Evolutionary conservation across 2,888 invertebrate species (phyloP).

Genomic region (Sabatieria punctata): DNA sequence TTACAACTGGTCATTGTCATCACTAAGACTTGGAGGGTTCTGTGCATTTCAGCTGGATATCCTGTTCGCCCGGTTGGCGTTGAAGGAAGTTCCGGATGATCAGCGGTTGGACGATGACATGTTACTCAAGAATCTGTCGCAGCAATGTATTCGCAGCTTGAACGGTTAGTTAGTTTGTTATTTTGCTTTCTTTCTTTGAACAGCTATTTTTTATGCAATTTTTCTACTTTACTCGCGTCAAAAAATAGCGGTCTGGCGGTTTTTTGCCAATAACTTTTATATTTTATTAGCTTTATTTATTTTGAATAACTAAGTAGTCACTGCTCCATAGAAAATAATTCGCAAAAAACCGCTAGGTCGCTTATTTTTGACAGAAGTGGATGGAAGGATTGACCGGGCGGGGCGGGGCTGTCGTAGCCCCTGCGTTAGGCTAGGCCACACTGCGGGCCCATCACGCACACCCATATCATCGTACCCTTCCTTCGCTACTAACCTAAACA

Average conservation of each 20-base stretch:
- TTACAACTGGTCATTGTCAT: not conserved
- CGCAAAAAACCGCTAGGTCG: too few relatives aligned
- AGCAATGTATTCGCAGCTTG: constrained; percentile 83
- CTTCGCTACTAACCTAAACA: too few relatives aligned
- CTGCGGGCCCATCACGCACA: too few relatives aligned
- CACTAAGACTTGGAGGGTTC: not conserved
- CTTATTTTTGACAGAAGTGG: too few relatives aligned
- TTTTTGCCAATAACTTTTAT: too few relatives aligned
- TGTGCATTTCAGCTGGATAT: constrained; percentile 52
- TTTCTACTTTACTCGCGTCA: not conserved
- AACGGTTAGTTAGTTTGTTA: constrained; percentile 45
- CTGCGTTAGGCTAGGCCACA: too few relatives aligned
- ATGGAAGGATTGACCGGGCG: too few relatives aligned
- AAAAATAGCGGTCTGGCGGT: too few relatives aligned
- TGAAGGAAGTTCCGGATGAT: constrained; percentile 83
- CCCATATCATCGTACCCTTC: too few relatives aligned
- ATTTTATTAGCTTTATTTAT: not conserved
- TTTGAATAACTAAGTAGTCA: not conserved
- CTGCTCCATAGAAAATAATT: too few relatives aligned
- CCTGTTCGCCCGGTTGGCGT: constrained; percentile 77
- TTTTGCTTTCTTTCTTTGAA: not conserved
- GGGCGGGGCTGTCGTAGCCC: too few relatives aligned
- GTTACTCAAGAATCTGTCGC: constrained; percentile 80
- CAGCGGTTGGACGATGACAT: constrained; percentile 74
- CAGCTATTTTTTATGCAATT: too few relatives aligned